Base-by-base conservation (phyloP, 2,888 invertebrate species). In the Augiades crinisus region DNA sequence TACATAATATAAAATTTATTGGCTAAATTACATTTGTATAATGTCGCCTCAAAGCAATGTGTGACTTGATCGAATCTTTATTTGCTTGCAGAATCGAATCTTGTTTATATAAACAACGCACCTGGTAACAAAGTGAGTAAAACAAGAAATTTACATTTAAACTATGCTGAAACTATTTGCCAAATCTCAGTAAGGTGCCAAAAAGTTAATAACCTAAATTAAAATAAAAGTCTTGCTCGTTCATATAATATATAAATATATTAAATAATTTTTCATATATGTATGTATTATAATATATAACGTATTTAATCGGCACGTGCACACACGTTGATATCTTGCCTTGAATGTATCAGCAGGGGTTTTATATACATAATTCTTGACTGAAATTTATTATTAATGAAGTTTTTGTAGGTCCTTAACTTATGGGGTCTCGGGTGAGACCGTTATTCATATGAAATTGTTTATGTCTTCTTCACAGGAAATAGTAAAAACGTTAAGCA, bases 1-100 rank as follows among this genome's bases (percentile, higher is more conserved):
- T 27, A 41, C 12, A 31, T 14, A 31, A 38, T 3, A 27, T 6
- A 30, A 30, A 36, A 37, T 10, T 17, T 10, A 31, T 40, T 49
- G 31, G 43, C 16, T 36, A 17, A 24, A 34, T 12, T 17, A 36
- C n/a, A 24, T 34, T 34, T 24, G 27, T 13, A 5, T 7, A 10
- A 17, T 30, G 24, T 21, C 34, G 12, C 19, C 7, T 1, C 33
- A 30, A 36, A 36, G 12, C 19, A 22, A 51, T 30, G 19, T 44
- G 44, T 44, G 14, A 51, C 14, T 51, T 51, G 27, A 51, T 44
- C 37, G 37, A 51, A 44, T 51, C 44, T 51, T 51, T 51, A 51
- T 51, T 51, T 51, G 30, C 51, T 51, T 51, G 51, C 51, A 51
- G 51, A 51, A 51, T 51, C 51, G 51, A 51, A 51, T 51, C 51